Percentiles rank a stretch among this genome's conserved stretches.
These are phyloP conservation scores for Byasa hedistus DNA, from an alignment of 2,888 invertebrate species.

Conservation along the genomic window DNA sequence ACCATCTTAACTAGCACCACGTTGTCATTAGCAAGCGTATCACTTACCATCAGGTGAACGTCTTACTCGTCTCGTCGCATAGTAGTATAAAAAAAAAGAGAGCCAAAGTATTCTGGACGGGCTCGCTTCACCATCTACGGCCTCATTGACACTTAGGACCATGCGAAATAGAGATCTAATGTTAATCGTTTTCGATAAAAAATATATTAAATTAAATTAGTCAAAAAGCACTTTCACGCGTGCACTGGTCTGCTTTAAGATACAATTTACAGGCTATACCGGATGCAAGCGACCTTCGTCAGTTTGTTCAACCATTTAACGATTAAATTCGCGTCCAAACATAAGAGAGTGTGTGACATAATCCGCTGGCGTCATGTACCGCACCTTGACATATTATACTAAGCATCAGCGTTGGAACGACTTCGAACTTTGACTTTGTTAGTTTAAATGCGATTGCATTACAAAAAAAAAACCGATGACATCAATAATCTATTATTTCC, in stretches of 20 bases:
- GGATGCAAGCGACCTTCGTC: conserved; percentile 69
- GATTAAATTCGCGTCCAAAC: conserved; percentile 56
- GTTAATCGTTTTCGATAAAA: background rate
- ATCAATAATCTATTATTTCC: conserved; percentile 13
- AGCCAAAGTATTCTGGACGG: too few species aligned
- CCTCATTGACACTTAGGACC: too few species aligned
- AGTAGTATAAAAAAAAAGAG: too few species aligned
- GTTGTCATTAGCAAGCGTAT: too few species aligned
- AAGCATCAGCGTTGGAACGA: conserved; percentile 19
- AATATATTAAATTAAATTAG: conserved; percentile 12
- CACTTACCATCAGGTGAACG: too few species aligned
- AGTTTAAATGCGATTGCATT: conserved; percentile 22
- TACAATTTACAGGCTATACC: conserved; percentile 38
- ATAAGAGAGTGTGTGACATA: conserved; percentile 65
- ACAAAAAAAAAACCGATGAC: conserved; percentile 5
- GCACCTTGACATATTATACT: conserved; percentile 62
- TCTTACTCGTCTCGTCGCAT: too few species aligned
- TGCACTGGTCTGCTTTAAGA: conserved; percentile 24
- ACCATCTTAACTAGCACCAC: too few species aligned
- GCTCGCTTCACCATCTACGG: too few species aligned
- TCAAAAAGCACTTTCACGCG: conserved; percentile 51
- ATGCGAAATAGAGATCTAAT: too few species aligned
- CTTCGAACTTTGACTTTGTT: conserved; percentile 26
- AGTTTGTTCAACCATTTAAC: conserved; percentile 63
- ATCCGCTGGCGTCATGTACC: conserved; percentile 64